Conservation (phyloP, 1,140 invertebrate genomes). For the Ctenoplectra terminalis region DNA sequence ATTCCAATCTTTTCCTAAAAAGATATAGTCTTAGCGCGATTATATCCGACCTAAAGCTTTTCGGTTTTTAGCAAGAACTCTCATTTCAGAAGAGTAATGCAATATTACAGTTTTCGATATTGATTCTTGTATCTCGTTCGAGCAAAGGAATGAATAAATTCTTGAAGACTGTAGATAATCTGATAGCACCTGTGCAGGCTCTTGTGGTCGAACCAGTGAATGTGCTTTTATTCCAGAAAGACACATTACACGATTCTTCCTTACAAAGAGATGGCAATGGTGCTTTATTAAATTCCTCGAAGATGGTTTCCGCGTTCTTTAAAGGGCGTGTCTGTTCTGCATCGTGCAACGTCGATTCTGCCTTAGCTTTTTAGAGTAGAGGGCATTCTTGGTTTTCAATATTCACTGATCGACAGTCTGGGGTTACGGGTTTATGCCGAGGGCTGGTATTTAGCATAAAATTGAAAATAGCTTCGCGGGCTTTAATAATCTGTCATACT, state of each 20-base stretch:
- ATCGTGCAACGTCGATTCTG: conserved; percentile 14
- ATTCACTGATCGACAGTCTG: conserved; percentile 24
- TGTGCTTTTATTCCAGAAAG: conserved; percentile 55
- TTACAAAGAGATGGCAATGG: conserved; percentile 54
- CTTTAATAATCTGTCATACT: conserved; percentile 1
- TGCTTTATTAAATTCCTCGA: conserved; percentile 63
- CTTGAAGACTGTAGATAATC: conserved; percentile 39
- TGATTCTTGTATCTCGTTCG: conserved; percentile 12
- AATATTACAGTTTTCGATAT: conserved; percentile 37
- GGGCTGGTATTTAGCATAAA: background rate
- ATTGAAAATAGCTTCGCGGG: conserved; percentile 5
- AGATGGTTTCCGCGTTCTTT: conserved; percentile 40
- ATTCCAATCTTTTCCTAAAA: too few species aligned
- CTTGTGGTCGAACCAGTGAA: conserved; percentile 23
- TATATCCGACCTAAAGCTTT: background rate
- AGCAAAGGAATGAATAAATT: conserved; percentile 28
- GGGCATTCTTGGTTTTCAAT: conserved; percentile 6
- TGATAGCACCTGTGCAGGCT: conserved; percentile 32
- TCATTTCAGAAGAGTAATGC: background rate
- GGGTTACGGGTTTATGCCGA: background rate
- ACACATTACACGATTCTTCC: conserved; percentile 57
- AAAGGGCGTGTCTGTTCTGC: conserved; percentile 11
- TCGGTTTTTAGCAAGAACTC: conserved; percentile 6
- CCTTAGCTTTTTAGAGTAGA: background rate
- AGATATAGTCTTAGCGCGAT: background rate